Conservation (phyloP, 2,888 invertebrate genomes). For the Drosophila nr. perissopoda region DNA sequence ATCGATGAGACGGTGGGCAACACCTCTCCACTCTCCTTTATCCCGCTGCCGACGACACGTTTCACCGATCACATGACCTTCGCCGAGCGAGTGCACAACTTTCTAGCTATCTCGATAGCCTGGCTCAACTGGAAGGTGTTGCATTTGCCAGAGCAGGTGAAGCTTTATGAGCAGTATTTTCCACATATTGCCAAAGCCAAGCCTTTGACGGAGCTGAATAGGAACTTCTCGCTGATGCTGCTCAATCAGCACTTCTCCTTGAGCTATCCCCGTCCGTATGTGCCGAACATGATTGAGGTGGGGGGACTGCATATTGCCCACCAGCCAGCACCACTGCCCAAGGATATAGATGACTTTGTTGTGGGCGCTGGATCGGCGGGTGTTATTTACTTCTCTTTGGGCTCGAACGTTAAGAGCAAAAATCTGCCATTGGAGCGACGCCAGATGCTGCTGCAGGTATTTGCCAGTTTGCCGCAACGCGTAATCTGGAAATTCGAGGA, state of each 20-base stretch:
- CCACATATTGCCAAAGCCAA: constrained; percentile 56
- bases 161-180: constrained; percentile 63
- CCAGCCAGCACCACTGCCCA: constrained; percentile 72
- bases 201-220: constrained; percentile 59
- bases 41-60: constrained; percentile 66
- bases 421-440: constrained; percentile 67
- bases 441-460: constrained; percentile 61
- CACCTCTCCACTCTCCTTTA: constrained; percentile 80
- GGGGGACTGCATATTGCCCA: constrained; percentile 83
- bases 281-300: constrained; percentile 84
- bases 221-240: constrained; percentile 78
- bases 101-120: constrained; percentile 60
- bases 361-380: constrained; percentile 84
- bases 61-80: constrained; percentile 83
- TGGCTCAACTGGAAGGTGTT: constrained; percentile 63
- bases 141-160: constrained; percentile 65
- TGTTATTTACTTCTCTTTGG: constrained; percentile 85
- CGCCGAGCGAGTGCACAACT: constrained; percentile 79
- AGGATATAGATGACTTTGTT: constrained; percentile 82
- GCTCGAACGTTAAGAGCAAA: constrained; percentile 82
- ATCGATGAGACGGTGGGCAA: constrained; percentile 77
- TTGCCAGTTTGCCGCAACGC: constrained; percentile 68
- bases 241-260: constrained; percentile 83
- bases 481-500: constrained; percentile 85
- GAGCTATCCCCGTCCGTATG: constrained; percentile 80